A percentile compares a stretch with the other conserved stretches of the same genome.
These are phyloP conservation scores for Limnephilus lunatus DNA, from an alignment of 2,888 invertebrate genomes.

Conservation along the genomic window DNA sequence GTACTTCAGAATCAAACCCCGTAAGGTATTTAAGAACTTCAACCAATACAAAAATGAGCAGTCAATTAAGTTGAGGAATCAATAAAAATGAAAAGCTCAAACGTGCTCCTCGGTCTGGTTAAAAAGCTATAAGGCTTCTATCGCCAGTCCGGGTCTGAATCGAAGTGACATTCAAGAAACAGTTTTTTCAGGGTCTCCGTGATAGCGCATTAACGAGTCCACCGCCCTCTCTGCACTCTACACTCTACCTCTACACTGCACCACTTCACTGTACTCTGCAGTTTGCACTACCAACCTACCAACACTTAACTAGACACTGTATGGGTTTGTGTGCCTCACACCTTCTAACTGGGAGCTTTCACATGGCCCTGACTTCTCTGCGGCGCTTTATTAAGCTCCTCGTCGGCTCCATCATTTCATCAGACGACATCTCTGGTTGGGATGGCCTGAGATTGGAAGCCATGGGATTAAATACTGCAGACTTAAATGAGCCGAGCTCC, in stretches of 20 bases:
- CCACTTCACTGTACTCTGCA: background rate
- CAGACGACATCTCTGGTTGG: background rate
- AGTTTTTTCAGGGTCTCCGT: constrained; percentile 20
- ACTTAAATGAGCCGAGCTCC: constrained; percentile 13
- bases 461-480: background rate
- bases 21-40: background rate
- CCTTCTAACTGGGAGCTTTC: constrained; percentile 2
- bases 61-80: background rate
- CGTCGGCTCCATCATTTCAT: constrained; percentile 18
- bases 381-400: background rate
- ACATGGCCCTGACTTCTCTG: constrained; percentile 23
- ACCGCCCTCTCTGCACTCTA: background rate
- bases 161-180: constrained; percentile 16
- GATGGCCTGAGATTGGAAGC: background rate
- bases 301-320: background rate
- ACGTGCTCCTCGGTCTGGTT: background rate
- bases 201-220: constrained; percentile 15
- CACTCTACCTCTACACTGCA: background rate
- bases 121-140: background rate
- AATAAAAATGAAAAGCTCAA: background rate
- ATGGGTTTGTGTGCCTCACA: constrained; percentile 9
- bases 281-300: background rate
- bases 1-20: too few relatives aligned
- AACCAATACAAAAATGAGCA: background rate
- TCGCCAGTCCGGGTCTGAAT: background rate